These are phyloP conservation scores for Silurus glanis DNA, from an alignment of 2,113 vertebrate genomes.

Conservation along the genomic window DNA sequence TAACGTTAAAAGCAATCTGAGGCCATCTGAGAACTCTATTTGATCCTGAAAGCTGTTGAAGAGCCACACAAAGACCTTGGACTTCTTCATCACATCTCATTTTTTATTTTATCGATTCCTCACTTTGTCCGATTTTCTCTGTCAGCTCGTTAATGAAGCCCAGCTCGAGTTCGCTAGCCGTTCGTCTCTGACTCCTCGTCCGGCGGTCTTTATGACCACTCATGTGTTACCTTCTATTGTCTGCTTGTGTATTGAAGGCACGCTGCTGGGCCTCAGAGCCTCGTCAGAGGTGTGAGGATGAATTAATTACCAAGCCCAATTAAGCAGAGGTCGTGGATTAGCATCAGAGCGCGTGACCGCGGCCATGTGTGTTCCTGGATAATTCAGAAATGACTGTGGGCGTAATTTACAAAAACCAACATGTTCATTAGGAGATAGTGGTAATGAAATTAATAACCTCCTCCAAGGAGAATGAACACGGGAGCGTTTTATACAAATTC, in stretches of 20 bases:
- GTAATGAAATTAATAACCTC: neutral
- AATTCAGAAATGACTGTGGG: conserved; percentile 15
- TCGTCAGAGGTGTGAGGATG: neutral
- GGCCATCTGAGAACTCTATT: neutral
- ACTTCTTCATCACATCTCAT: conserved; percentile 13
- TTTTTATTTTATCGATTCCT: conserved; percentile 13
- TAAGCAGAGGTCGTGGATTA: conserved; percentile 14
- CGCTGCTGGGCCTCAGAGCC: neutral
- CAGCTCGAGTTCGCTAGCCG: neutral
- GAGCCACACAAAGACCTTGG: neutral
- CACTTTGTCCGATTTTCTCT: neutral
- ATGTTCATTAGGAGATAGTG: conserved; percentile 1
- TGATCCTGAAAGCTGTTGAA: neutral
- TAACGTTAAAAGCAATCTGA: neutral
- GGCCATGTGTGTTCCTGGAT: neutral
- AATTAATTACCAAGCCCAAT: conserved; percentile 10
- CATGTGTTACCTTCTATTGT: neutral
- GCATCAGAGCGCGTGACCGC: neutral
- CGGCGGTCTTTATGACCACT: neutral
- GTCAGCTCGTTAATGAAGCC: conserved; percentile 3
- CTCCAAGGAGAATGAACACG: neutral
- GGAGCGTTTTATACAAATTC: neutral
- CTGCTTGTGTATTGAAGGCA: neutral
- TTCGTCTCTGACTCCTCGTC: neutral
- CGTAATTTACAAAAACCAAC: conserved; percentile 8